Evolutionary conservation across 2,797 vertebrate species (phyloP).

Genomic region (Sparidentex hasta): DNA sequence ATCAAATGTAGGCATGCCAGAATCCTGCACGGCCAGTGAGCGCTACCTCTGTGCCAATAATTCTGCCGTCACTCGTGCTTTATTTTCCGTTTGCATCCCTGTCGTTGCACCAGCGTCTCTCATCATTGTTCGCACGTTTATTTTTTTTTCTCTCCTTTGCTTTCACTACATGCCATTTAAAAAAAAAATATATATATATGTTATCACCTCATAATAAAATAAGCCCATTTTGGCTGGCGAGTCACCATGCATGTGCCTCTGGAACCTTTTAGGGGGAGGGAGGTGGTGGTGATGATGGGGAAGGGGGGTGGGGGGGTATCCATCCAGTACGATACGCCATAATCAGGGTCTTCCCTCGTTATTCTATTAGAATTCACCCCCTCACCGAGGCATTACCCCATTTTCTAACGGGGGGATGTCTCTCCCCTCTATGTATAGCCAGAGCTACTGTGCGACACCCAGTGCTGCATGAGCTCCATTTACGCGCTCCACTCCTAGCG

Average conservation of each 20-base stretch:
- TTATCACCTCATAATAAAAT: slow-evolving; percentile 56
- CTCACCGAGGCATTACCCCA: slow-evolving; percentile 77
- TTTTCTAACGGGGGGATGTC: slow-evolving; percentile 66
- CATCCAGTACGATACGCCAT: slow-evolving; percentile 66
- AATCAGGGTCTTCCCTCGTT: slow-evolving; percentile 82
- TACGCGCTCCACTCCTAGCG: slow-evolving; percentile 81
- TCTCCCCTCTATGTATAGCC: slow-evolving; percentile 59
- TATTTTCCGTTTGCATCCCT: slow-evolving; percentile 54
- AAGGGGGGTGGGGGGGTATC: slow-evolving; percentile 28
- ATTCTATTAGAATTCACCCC: slow-evolving; percentile 80
- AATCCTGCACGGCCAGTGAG: slow-evolving; percentile 62
- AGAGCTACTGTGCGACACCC: slow-evolving; percentile 66
- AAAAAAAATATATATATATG: too few species aligned
- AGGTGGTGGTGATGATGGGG: slow-evolving; percentile 17
- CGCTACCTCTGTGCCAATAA: slow-evolving; percentile 52
- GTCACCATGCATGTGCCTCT: slow-evolving; percentile 68
- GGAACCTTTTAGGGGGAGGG: slow-evolving; percentile 51
- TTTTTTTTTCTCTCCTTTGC: neutral
- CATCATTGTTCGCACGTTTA: slow-evolving; percentile 27
- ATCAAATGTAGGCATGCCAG: slow-evolving; percentile 85
- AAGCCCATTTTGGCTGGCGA: slow-evolving; percentile 48
- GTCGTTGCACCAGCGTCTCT: slow-evolving; percentile 47
- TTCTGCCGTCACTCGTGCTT: slow-evolving; percentile 42
- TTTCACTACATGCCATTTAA: slow-evolving; percentile 21
- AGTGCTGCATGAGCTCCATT: slow-evolving; percentile 74